Conservation (phyloP, 2,888 invertebrate species). For the Luperina testacea region DNA sequence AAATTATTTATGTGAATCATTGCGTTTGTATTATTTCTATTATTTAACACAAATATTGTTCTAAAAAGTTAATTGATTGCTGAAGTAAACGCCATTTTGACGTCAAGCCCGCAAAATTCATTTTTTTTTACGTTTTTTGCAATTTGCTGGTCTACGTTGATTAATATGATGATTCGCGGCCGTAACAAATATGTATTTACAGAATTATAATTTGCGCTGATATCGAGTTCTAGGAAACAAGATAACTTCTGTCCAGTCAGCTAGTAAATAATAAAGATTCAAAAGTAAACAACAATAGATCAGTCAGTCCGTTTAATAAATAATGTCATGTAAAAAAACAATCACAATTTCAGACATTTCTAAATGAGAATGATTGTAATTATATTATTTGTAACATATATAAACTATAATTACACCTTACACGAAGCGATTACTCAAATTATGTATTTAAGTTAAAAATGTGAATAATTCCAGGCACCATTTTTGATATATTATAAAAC, state of each 20-base stretch:
- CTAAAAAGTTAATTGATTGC: background rate
- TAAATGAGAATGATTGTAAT: conserved; percentile 69
- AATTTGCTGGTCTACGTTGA: no score
- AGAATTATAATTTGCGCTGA: no score
- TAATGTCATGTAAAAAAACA: conserved; percentile 86
- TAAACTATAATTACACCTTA: conserved; percentile 61
- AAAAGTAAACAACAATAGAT: conserved; percentile 67
- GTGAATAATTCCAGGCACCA: conserved; percentile 74
- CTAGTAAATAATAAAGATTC: background rate
- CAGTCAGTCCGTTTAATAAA: conserved; percentile 88
- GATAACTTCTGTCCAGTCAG: no score
- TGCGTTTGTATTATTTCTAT: conserved; percentile 25
- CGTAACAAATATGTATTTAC: no score
- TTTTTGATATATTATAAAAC: conserved; percentile 64
- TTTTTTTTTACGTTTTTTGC: no score
- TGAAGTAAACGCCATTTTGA: background rate
- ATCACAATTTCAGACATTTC: conserved; percentile 69
- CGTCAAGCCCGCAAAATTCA: no score
- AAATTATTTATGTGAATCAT: conserved; percentile 65
- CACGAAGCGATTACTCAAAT: conserved; percentile 65
- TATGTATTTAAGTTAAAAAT: conserved; percentile 58
- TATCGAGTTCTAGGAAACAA: no score
- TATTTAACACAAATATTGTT: background rate
- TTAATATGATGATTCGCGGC: no score
- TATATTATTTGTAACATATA: conserved; percentile 58